Evolutionary conservation across 2,888 invertebrate species (phyloP).

Genomic region (Micoletzkya japonica): DNA sequence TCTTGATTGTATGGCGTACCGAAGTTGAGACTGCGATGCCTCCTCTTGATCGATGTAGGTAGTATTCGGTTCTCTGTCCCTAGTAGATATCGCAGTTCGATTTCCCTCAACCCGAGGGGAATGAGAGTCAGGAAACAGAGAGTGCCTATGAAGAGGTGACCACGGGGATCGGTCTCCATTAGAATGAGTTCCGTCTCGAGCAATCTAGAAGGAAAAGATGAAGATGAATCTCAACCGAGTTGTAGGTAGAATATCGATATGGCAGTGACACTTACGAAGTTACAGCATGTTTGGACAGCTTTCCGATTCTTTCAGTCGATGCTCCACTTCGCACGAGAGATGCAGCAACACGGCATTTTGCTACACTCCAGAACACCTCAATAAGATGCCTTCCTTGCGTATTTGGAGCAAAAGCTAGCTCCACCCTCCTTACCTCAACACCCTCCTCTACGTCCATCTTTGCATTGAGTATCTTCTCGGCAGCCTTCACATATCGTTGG

Average conservation of each 20-base stretch:
- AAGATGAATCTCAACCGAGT: neutral
- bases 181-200: slow-evolving; percentile 39
- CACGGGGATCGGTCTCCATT: slow-evolving; percentile 39
- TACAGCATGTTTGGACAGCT: slow-evolving; percentile 7
- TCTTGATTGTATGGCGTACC: neutral
- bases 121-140: slow-evolving; percentile 34
- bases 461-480: neutral
- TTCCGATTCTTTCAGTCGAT: neutral
- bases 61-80: slow-evolving; percentile 32
- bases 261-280: slow-evolving; percentile 4
- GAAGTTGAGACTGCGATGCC: slow-evolving; percentile 13
- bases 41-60: slow-evolving; percentile 36
- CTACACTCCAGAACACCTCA: slow-evolving; percentile 16
- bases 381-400: too few relatives aligned
- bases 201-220: slow-evolving; percentile 28
- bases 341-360: slow-evolving; percentile 16
- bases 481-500: neutral
- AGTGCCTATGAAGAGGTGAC: slow-evolving; percentile 39
- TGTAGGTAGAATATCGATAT: too few relatives aligned
- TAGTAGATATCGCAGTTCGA: slow-evolving; percentile 35
- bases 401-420: neutral
- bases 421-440: neutral
- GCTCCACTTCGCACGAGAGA: slow-evolving; percentile 23
- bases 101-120: slow-evolving; percentile 32
- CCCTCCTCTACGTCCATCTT: neutral